A percentile compares a stretch with the other conserved stretches of the same genome.
Evolutionary conservation across 2,113 vertebrate genomes (phyloP).

Genomic region (Ophthalmolycus amberensis): DNA sequence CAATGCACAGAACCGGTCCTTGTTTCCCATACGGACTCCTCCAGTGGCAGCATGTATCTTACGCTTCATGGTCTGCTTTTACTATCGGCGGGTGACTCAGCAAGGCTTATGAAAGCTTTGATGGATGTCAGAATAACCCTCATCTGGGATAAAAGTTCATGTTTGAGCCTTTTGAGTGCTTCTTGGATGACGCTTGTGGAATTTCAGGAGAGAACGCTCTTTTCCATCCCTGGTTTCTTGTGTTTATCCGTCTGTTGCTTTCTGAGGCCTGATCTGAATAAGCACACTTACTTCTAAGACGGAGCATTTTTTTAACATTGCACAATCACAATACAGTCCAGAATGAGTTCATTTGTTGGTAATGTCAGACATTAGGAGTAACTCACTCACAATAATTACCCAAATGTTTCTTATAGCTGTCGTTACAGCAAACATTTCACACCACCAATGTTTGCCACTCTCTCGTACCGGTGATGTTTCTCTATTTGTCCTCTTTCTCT

Average conservation of each 20-base stretch:
- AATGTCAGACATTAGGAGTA: neutral
- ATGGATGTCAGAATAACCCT: constrained; percentile 49
- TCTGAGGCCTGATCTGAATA: neutral
- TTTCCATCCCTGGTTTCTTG: constrained; percentile 13
- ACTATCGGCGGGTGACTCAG: constrained; percentile 26
- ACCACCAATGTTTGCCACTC: neutral
- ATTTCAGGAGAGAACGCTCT: neutral
- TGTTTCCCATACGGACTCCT: constrained; percentile 4
- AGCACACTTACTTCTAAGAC: neutral
- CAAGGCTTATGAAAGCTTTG: constrained; percentile 35
- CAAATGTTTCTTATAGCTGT: neutral
- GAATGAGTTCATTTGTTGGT: neutral
- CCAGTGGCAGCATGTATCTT: constrained; percentile 7
- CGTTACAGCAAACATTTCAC: neutral
- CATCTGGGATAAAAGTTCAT: constrained; percentile 24
- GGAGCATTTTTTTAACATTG: neutral
- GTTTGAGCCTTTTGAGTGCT: constrained; percentile 23
- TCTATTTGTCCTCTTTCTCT: neutral
- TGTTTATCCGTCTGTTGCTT: neutral
- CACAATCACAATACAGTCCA: neutral
- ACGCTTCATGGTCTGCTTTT: constrained; percentile 20
- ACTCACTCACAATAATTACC: neutral
- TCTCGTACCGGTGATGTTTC: neutral
- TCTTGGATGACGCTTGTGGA: constrained; percentile 16
- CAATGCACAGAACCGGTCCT: constrained; percentile 1